Base-by-base conservation (phyloP, 2,113 vertebrate genomes). In the Callithrix jacchus region DNA sequence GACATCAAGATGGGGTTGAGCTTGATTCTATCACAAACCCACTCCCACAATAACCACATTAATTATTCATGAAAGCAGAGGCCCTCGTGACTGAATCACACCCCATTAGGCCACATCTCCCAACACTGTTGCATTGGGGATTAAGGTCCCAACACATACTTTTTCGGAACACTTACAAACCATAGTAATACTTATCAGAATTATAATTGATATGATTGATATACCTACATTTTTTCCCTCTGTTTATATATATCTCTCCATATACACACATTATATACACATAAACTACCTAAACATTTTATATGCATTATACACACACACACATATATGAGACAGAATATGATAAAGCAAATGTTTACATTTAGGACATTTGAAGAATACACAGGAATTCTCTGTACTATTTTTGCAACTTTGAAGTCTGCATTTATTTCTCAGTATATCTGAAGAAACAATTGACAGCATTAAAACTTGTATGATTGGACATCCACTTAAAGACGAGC, bases 341-440 rank as follows among this genome's bases (percentile, higher is more conserved):
- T 71, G 21, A 94, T 47, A 73, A 70, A 92, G n/a, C 17, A 87
- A 45, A 77, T 42, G 40, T 45, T 87, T 81, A 88, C 3, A 87
- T 81, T 66, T 58, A 70, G 40, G 52, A 42, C 27, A 73, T 85
- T 85, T 58, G 56, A 89, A 27, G 17, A 45, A 45, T 68, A 42
- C 45, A 71, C 4, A 85, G 27, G 73, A 88, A 80, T 91, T 83
- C 83, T 95, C n/a, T 42, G 5, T 20, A 91, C 21, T 71, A 61
- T 45, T 83, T 94, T 94, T 91, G n/a, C 2, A 83, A 83, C 16
- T 77, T 87, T 92, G 56, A 71, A 61, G 47, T 80, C 35, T 86
- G 35, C 27, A 68, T 76, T 88, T 82, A 85, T 71, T 97, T 91
- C 27, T 56, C 88, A 87, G 87, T 92, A 95, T 47, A 77, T 73